Percentiles rank a stretch among this genome's conserved stretches.
phyloP scores from a whole-genome alignment of 2,797 vertebrate genomes.

The Lepus oiostolus region DNA sequence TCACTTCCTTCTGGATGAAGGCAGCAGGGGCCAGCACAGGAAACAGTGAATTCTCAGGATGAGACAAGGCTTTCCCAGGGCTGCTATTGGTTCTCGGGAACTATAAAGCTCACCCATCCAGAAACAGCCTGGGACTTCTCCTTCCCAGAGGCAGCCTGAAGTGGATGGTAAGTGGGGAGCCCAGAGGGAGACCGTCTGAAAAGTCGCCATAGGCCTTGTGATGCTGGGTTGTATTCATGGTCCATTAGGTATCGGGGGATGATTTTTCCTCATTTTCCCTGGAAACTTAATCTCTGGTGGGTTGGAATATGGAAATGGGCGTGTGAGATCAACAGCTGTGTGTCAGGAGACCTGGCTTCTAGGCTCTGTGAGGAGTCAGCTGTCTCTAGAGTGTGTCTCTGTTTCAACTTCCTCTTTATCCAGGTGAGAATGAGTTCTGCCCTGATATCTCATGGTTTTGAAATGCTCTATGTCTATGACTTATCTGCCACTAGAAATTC shows the following conservation, averaged over 20 bases:
- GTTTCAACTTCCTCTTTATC: constrained; percentile 4
- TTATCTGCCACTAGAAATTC: constrained; percentile 2
- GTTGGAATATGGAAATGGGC: neutral
- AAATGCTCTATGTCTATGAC: neutral
- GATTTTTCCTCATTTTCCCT: constrained; percentile 27
- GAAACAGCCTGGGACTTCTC: constrained; percentile 85
- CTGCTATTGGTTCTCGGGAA: constrained; percentile 84
- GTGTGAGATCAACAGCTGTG: neutral
- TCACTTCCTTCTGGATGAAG: constrained; percentile 90
- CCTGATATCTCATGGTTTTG: neutral
- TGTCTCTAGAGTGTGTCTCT: neutral
- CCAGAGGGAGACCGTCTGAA: neutral
- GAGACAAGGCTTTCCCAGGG: constrained; percentile 87
- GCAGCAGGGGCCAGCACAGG: constrained; percentile 86
- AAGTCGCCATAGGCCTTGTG: neutral
- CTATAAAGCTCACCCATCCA: constrained; percentile 88
- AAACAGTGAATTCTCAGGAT: constrained; percentile 88
- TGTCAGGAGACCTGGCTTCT: neutral
- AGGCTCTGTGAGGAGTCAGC: neutral
- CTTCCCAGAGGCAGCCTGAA: constrained; percentile 74
- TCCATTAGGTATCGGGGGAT: neutral
- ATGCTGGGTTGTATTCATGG: neutral
- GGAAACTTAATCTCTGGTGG: constrained; percentile 16
- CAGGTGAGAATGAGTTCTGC: neutral
- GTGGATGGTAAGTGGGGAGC: constrained; percentile 86